A percentile compares a stretch with the other conserved stretches of the same genome.
phyloP scores from a whole-genome alignment of 2,113 vertebrate genomes.

The Benitochromis conjunctus region DNA sequence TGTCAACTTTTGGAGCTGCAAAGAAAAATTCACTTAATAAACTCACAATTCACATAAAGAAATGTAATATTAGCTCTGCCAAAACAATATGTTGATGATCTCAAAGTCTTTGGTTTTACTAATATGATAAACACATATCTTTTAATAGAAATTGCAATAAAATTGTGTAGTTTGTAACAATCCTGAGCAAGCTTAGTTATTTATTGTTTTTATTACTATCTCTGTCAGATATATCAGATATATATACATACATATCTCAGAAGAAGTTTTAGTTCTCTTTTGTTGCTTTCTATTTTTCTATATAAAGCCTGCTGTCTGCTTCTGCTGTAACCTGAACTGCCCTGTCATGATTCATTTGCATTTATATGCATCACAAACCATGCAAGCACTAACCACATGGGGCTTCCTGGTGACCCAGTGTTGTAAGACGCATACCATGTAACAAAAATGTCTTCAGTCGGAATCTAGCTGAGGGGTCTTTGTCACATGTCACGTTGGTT shows the following conservation, averaged over 20 bases:
- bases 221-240: not conserved
- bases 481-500: not conserved
- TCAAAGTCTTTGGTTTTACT: not conserved
- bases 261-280: not conserved
- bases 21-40: not conserved
- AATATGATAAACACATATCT: not conserved
- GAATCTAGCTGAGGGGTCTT: not conserved
- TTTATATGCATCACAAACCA: slow-evolving; percentile 25
- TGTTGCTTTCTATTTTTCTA: not conserved
- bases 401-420: not conserved
- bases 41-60: not conserved
- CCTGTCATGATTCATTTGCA: slow-evolving; percentile 16
- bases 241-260: not conserved
- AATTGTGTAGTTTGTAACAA: not conserved
- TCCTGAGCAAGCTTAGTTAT: not conserved
- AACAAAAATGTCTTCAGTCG: not conserved
- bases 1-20: too few relatives aligned
- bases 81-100: not conserved
- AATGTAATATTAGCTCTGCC: not conserved
- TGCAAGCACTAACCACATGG: not conserved
- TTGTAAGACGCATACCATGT: not conserved
- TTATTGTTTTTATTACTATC: not conserved
- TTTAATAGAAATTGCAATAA: not conserved
- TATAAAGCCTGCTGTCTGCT: not conserved
- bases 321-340: not conserved